Conservation (phyloP, 2,113 vertebrate genomes). For the Chaenocephalus aceratus region DNA sequence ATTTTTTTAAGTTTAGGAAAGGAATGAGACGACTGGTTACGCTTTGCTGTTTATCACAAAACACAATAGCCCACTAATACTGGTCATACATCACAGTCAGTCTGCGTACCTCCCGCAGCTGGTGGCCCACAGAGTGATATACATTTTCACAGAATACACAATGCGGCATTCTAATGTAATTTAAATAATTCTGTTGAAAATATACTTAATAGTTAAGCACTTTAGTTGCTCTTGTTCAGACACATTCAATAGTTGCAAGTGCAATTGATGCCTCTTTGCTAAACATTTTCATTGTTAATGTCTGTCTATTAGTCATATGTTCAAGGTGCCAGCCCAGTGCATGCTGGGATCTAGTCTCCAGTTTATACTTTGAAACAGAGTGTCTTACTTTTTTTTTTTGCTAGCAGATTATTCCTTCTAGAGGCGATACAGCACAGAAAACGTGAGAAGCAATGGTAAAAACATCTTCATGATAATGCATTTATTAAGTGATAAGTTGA, state of each 20-base stretch:
- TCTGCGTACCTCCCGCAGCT: conserved; percentile 35
- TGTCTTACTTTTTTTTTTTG: neutral
- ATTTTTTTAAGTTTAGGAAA: conserved; percentile 17
- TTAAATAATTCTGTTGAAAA: neutral
- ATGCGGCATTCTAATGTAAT: neutral
- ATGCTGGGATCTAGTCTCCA: conserved; percentile 5
- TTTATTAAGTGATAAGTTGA: conserved; percentile 16
- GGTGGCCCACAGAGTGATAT: conserved; percentile 29
- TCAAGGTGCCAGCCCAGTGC: neutral
- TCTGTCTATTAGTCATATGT: neutral
- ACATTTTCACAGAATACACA: conserved; percentile 28
- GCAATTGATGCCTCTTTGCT: neutral
- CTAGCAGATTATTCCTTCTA: neutral
- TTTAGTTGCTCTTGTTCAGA: neutral
- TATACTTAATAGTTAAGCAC: neutral
- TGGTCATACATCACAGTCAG: conserved; percentile 62
- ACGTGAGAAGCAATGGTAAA: neutral
- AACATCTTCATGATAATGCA: neutral
- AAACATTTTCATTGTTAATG: neutral
- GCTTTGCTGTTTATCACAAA: conserved; percentile 41
- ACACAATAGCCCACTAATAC: conserved; percentile 38
- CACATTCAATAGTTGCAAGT: neutral
- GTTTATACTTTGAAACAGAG: conserved; percentile 2
- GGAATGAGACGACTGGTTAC: conserved; percentile 46
- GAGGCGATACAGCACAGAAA: neutral